These are phyloP conservation scores for Willowsia nigromaculata DNA, from an alignment of 2,888 invertebrate species.

Conservation along the genomic window DNA sequence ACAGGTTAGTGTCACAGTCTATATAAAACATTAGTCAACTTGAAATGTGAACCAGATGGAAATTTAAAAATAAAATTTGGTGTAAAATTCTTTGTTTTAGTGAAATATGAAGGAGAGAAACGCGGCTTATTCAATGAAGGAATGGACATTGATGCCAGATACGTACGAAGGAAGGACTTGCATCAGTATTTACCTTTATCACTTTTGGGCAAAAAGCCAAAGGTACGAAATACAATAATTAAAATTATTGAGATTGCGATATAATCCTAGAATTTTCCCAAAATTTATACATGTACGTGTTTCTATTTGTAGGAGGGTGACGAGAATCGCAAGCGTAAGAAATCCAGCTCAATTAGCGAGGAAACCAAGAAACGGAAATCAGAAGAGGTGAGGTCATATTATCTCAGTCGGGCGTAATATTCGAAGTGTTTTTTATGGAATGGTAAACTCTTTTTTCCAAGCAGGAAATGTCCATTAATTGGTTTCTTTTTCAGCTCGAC, in stretches of 20 bases:
- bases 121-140: slow-evolving; percentile 87
- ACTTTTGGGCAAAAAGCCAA: slow-evolving; percentile 56
- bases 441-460: neutral
- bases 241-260: neutral
- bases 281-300: too few relatives aligned
- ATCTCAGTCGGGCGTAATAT: too few relatives aligned
- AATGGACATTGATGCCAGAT: slow-evolving; percentile 91
- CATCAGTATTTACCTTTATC: slow-evolving; percentile 68
- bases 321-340: slow-evolving; percentile 76
- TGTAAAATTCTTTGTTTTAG: slow-evolving; percentile 80
- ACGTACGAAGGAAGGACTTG: slow-evolving; percentile 86
- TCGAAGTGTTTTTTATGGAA: too few relatives aligned
- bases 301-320: slow-evolving; percentile 62
- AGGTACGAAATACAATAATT: neutral
- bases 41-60: too few relatives aligned
- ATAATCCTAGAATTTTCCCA: too few relatives aligned
- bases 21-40: neutral
- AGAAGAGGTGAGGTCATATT: slow-evolving; percentile 68
- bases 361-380: slow-evolving; percentile 73
- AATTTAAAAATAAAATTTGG: too few relatives aligned
- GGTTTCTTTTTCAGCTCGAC: slow-evolving; percentile 15
- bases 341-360: slow-evolving; percentile 75
- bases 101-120: slow-evolving; percentile 86
- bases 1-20: slow-evolving; percentile 84
- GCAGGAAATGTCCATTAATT: neutral